A percentile compares a stretch with the other conserved stretches of the same genome.
These are phyloP conservation scores for Acanthis flammea DNA, from an alignment of 2,797 vertebrate species.

Conservation along the genomic window DNA sequence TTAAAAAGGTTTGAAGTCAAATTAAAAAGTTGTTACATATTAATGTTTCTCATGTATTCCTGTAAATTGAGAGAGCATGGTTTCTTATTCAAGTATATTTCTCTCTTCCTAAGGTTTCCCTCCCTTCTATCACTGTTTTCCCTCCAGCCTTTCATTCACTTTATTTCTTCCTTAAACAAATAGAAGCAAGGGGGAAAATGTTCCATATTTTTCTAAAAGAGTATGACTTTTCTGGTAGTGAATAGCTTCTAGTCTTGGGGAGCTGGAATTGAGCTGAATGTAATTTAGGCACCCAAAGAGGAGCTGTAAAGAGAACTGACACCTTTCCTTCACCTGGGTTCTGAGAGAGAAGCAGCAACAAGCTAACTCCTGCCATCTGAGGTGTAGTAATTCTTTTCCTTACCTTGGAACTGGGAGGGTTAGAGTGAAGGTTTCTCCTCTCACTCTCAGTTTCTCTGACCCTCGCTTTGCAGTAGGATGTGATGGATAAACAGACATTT, in stretches of 20 bases:
- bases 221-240: background rate
- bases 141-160: background rate
- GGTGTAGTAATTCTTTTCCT: background rate
- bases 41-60: background rate
- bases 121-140: background rate
- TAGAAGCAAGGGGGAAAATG: fast-evolving
- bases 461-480: fast-evolving
- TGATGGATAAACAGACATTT: background rate
- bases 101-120: background rate
- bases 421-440: background rate
- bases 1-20: background rate
- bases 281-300: background rate
- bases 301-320: background rate
- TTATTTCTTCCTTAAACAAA: background rate
- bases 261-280: background rate
- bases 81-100: background rate
- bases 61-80: background rate
- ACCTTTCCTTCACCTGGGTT: background rate
- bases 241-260: background rate
- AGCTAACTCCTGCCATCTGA: background rate
- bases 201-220: background rate
- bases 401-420: background rate
- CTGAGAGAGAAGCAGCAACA: background rate
- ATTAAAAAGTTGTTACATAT: background rate
- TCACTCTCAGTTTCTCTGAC: background rate